phyloP scores from a whole-genome alignment of 1,140 invertebrate genomes.

The Nasonia vitripennis region DNA sequence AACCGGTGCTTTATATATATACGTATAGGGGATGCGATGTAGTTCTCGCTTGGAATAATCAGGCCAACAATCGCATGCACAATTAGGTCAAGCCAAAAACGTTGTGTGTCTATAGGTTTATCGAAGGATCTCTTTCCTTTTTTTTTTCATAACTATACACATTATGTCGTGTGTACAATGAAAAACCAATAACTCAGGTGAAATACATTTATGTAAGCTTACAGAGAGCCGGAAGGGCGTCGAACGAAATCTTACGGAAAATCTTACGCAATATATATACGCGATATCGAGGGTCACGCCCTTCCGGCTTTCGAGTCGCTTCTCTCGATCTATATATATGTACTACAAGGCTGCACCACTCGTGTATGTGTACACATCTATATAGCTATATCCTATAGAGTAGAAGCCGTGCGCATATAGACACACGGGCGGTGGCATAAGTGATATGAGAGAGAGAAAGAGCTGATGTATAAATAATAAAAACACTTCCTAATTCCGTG shows the following conservation, averaged over 20 bases:
- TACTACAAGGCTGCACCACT: neutral
- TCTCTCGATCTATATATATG: neutral
- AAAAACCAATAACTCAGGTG: too few relatives aligned
- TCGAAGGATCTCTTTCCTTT: neutral
- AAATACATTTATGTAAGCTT: too few relatives aligned
- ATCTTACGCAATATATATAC: neutral
- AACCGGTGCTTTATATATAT: fast-evolving
- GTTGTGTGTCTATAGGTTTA: neutral
- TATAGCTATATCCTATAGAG: neutral
- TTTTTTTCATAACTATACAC: too few relatives aligned
- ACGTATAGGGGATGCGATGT: neutral
- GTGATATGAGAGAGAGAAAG: neutral
- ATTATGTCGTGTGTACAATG: too few relatives aligned
- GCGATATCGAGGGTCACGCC: neutral
- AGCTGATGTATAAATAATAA: neutral
- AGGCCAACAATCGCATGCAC: neutral
- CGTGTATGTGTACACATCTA: neutral
- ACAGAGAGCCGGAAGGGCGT: neutral
- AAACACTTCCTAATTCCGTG: conserved; percentile 52
- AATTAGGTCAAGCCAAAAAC: neutral
- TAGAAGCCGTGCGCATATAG: neutral
- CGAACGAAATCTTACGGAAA: too few relatives aligned
- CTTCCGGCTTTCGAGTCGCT: conserved; percentile 3
- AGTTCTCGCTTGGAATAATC: neutral
- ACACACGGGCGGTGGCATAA: too few relatives aligned